Evolutionary conservation across 1,140 invertebrate species (phyloP), one percentile per base, ranked within the genome.

Genomic region (Euschistus heros): DNA sequence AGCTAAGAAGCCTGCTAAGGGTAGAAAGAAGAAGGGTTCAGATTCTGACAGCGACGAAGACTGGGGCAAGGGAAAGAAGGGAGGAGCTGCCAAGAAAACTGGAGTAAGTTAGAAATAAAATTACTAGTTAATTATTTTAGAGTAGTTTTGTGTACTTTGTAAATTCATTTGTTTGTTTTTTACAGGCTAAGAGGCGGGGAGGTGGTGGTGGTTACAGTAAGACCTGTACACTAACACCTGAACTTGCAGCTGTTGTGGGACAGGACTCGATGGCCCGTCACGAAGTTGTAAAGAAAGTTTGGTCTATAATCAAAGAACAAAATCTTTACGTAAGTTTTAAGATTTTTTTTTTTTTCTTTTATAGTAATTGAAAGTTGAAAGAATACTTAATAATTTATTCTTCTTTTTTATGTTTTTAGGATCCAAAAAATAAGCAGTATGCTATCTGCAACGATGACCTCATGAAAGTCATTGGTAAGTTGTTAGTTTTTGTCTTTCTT

Each of bases 351-450:
- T n/a, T 2, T 55, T 20, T 17, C 1, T 26, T 61, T 30, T 63
- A 62, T 44, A 62, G 2, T 44, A 13, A 18, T 44, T 20, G 13
- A 37, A 30, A 61, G 4, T 47, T 37, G 30, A 47, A 44, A 37
- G 33, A 59, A 61, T 44, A 57, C 60, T 2, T 52, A 50, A 27
- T 20, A 44, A 62, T 13, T 27, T 46, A 63, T 64, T 64, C 44
- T 54, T 68, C 27, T 67, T 57, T 63, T 73, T 68, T 67, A 65
- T 69, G 69, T 64, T 77, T 78, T 68, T 73, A 85, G 79, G 92
- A 95, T 74, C 92, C 91, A 10, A 93, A 91, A 71, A 95, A 96
- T 76, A 95, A 92, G 76, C 92, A 94, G 75, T 95, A 85, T 73
- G 91, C 92, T 54, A 90, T 95, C 70, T 96, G 92, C 76, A 92